These are phyloP conservation scores for Mustela lutreola DNA, from an alignment of 2,113 vertebrate species.

Conservation along the genomic window DNA sequence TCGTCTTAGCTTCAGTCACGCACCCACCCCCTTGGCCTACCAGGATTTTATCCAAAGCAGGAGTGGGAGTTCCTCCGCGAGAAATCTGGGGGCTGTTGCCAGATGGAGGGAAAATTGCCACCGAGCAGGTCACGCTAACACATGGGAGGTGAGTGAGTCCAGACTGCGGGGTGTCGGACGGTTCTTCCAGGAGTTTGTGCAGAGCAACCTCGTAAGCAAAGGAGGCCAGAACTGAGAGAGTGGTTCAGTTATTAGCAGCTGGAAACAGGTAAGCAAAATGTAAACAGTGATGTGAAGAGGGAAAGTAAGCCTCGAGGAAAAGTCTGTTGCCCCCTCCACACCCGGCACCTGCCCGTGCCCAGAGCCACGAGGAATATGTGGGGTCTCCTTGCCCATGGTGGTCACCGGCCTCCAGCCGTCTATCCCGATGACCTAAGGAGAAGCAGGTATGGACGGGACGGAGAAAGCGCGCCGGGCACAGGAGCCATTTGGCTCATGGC, in stretches of 20 bases:
- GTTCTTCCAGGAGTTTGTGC: constrained; percentile 18
- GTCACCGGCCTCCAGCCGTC: rapidly evolving
- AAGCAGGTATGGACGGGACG: not conserved
- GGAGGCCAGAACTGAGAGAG: not conserved
- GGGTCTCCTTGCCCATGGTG: rapidly evolving
- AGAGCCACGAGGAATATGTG: not conserved
- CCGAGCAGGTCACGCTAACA: constrained; percentile 42
- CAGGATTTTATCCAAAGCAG: constrained; percentile 16
- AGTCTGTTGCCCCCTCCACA: too few relatives aligned
- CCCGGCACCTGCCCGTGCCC: not conserved
- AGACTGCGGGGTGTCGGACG: not conserved
- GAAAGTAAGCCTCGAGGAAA: not conserved
- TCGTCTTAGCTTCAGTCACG: not conserved
- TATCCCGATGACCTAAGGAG: not conserved
- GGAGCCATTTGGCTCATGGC: not conserved
- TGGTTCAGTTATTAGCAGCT: not conserved
- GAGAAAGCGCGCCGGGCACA: not conserved
- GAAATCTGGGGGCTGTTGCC: not conserved
- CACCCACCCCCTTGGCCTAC: not conserved
- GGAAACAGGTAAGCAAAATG: constrained; percentile 11
- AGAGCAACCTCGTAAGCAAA: not conserved
- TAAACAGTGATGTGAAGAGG: not conserved
- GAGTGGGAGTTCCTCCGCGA: not conserved
- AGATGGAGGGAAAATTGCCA: not conserved
- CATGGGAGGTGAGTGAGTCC: not conserved